A percentile compares a stretch with the other conserved stretches of the same genome.
Conservation (phyloP, 2,797 vertebrate genomes). For the Semaprochilodus insignis region DNA sequence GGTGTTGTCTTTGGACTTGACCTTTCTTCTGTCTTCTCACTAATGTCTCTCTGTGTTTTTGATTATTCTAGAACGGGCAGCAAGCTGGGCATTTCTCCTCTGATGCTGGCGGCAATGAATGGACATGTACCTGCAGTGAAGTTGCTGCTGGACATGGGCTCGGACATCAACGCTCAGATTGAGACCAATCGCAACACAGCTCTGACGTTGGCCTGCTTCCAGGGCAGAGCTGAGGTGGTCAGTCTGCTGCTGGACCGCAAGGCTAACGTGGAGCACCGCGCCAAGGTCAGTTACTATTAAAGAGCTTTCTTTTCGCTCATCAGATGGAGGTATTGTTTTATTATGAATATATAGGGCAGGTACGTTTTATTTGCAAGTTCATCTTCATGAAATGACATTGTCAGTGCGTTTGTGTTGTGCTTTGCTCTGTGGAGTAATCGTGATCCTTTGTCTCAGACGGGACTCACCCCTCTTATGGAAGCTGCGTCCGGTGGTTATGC, state of each 20-base stretch:
- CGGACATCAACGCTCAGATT: slow-evolving; percentile 98
- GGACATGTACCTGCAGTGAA: slow-evolving; percentile 97
- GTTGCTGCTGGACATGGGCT: slow-evolving; percentile 97
- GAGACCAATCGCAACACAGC: slow-evolving; percentile 99
- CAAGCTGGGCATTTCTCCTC: slow-evolving; percentile 96
- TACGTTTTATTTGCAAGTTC: neutral
- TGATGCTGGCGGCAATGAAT: slow-evolving; percentile 99
- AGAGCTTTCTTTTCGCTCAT: neutral
- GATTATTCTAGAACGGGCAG: slow-evolving; percentile 88
- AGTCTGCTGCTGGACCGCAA: slow-evolving; percentile 97
- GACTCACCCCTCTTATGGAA: slow-evolving; percentile 98
- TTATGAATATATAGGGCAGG: too few species aligned
- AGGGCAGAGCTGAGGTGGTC: slow-evolving; percentile 97
- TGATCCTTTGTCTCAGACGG: slow-evolving; percentile 81
- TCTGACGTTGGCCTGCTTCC: slow-evolving; percentile 96
- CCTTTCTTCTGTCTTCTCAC: neutral
- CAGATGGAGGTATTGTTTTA: neutral
- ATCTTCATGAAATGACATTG: neutral
- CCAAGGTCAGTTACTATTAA: slow-evolving; percentile 83
- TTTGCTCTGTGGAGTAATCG: neutral
- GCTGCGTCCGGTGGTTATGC: slow-evolving; percentile 98
- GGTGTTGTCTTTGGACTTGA: neutral
- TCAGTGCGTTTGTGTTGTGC: too few species aligned
- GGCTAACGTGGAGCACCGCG: slow-evolving; percentile 97
- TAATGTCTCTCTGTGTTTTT: slow-evolving; percentile 23